Conservation (phyloP, 2,113 vertebrate species). For the Romanogobio albipinnatus region DNA sequence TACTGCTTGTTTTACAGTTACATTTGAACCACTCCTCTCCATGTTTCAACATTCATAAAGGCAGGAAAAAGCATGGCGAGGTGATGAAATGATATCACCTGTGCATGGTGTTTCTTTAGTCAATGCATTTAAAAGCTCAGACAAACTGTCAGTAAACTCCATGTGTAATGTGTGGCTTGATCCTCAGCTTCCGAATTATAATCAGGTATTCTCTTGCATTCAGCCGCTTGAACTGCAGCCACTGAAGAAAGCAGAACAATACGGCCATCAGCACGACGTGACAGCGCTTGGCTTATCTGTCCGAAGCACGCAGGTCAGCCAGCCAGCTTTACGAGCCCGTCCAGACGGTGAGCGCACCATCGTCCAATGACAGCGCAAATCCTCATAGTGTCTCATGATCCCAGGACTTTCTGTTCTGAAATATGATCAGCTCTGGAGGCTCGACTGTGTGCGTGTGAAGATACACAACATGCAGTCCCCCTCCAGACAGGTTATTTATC, state of each 20-base stretch:
- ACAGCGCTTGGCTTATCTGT: constrained; percentile 55
- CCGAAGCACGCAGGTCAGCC: constrained; percentile 51
- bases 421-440: constrained; percentile 10
- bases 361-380: constrained; percentile 58
- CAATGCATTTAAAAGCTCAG: neutral
- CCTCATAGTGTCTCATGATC: constrained; percentile 44
- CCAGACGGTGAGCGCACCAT: constrained; percentile 47
- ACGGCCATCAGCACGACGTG: constrained; percentile 51
- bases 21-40: neutral
- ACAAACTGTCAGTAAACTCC: neutral
- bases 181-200: constrained; percentile 40
- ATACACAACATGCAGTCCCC: neutral
- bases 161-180: neutral
- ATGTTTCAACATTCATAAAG: neutral
- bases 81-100: neutral
- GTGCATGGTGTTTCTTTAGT: neutral
- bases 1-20: too few species aligned
- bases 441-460: neutral
- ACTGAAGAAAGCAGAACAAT: constrained; percentile 56
- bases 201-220: constrained; percentile 51
- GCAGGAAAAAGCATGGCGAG: neutral
- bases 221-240: constrained; percentile 17
- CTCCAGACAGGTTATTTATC: constrained; percentile 53
- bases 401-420: constrained; percentile 36
- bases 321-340: neutral